These are phyloP conservation scores for Diogma glabrata DNA, from an alignment of 2,888 invertebrate species.

Conservation along the genomic window DNA sequence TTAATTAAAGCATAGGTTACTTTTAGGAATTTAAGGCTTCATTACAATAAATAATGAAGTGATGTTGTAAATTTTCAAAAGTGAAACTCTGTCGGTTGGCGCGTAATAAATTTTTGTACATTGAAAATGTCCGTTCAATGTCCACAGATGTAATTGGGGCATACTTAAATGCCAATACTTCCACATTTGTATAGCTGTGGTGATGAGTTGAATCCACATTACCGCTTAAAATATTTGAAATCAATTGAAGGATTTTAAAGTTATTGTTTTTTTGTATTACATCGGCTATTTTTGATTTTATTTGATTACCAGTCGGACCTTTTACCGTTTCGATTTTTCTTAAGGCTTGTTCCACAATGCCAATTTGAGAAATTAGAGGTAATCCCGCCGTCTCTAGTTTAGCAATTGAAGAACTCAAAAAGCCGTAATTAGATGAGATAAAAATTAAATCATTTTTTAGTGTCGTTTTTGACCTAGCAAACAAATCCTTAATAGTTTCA, in stretches of 20 bases:
- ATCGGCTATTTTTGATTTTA: too few relatives aligned
- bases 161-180: neutral
- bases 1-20: too few relatives aligned
- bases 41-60: constrained; percentile 1
- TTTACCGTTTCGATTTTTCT: too few relatives aligned
- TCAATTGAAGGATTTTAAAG: too few relatives aligned
- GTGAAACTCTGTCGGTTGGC: neutral
- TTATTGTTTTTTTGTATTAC: too few relatives aligned
- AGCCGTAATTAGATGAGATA: neutral
- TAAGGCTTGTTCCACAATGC: too few relatives aligned
- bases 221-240: neutral
- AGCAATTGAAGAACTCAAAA: neutral
- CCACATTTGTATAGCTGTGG: neutral
- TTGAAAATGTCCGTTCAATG: neutral
- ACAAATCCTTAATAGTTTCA: too few relatives aligned
- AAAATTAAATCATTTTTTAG: constrained; percentile 1
- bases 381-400: too few relatives aligned
- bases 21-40: neutral
- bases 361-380: too few relatives aligned
- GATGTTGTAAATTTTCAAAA: neutral
- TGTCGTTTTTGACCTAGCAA: neutral
- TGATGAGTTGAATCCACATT: neutral
- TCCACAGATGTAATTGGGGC: neutral
- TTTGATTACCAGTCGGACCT: too few relatives aligned
- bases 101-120: neutral